phyloP scores from a whole-genome alignment of 2,888 invertebrate species.

The Phorcus lineatus region DNA sequence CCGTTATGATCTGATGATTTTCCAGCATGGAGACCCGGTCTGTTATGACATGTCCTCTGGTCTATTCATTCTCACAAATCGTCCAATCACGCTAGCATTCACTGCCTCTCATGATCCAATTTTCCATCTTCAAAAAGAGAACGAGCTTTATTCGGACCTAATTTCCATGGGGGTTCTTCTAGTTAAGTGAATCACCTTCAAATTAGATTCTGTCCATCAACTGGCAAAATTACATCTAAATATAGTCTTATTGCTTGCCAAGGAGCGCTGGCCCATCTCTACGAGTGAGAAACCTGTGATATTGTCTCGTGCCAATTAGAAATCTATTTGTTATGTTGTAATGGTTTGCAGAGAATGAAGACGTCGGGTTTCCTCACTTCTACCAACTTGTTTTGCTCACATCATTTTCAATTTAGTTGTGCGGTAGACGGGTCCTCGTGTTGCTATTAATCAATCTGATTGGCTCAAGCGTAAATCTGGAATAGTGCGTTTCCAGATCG shows the following conservation, averaged over 20 bases:
- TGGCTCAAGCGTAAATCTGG: neutral
- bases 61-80: conserved; percentile 2
- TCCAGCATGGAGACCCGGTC: neutral
- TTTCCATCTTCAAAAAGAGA: conserved; percentile 21
- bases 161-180: conserved; percentile 21
- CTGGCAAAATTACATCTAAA: conserved; percentile 21
- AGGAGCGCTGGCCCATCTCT: neutral
- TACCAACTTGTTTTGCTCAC: neutral
- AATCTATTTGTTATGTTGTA: conserved; percentile 21
- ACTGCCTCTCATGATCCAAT: conserved; percentile 14
- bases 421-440: too few species aligned
- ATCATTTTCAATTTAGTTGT: neutral
- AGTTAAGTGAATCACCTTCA: conserved; percentile 18
- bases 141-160: conserved; percentile 19
- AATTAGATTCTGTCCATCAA: conserved; percentile 25
- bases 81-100: conserved; percentile 11
- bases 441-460: conserved; percentile 8
- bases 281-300: conserved; percentile 19
- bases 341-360: conserved; percentile 2
- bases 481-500: neutral
- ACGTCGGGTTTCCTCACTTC: neutral
- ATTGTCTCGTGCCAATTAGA: conserved; percentile 21
- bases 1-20: neutral
- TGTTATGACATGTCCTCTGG: conserved; percentile 1
- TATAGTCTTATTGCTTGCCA: conserved; percentile 15